phyloP scores from a whole-genome alignment of 2,888 invertebrate species.

The Acanthosepion lycidas region DNA sequence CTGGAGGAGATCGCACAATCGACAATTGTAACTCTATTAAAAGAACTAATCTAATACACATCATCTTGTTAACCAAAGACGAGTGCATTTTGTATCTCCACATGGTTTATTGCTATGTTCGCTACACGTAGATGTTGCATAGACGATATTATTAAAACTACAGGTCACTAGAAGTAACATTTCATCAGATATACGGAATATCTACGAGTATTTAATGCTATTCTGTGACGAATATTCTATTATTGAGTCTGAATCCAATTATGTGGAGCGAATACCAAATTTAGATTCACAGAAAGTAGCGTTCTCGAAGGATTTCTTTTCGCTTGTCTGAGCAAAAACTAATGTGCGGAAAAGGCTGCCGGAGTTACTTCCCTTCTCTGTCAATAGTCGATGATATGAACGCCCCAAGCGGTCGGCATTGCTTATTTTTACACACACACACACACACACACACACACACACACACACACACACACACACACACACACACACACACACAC shows the following conservation, averaged over 20 bases:
- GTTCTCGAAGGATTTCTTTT: background rate
- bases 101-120: too few relatives aligned
- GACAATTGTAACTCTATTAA: too few relatives aligned
- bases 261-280: background rate
- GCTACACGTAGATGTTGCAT: background rate
- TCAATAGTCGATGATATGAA: background rate
- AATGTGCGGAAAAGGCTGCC: slow-evolving; percentile 1
- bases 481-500: too few relatives aligned
- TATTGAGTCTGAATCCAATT: background rate
- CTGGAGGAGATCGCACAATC: too few relatives aligned
- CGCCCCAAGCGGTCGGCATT: background rate
- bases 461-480: too few relatives aligned
- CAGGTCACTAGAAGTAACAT: background rate
- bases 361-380: background rate
- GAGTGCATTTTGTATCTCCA: too few relatives aligned
- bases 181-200: background rate
- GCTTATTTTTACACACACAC: background rate
- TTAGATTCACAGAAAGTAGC: background rate
- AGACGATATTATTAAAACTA: background rate
- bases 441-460: background rate
- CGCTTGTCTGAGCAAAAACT: background rate
- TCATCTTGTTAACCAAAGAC: too few relatives aligned
- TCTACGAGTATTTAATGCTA: too few relatives aligned
- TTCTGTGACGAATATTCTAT: background rate
- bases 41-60: too few relatives aligned